phyloP scores from a whole-genome alignment of 2,113 vertebrate genomes.

The Setophaga coronata region DNA sequence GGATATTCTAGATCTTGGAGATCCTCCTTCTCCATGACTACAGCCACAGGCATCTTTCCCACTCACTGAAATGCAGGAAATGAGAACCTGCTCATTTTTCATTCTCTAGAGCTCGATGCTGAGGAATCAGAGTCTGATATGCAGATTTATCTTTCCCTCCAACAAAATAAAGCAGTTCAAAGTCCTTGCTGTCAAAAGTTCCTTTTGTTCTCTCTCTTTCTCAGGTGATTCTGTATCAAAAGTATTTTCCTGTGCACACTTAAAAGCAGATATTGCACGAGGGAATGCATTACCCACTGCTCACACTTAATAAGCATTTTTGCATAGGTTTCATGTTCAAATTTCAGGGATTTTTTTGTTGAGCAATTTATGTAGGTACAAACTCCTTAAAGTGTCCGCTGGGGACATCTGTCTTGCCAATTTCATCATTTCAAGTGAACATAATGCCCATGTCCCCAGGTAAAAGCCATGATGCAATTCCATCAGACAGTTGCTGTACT shows the following conservation, averaged over 20 bases:
- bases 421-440: conserved; percentile 74
- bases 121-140: background rate
- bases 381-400: conserved; percentile 76
- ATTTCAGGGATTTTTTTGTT: conserved; percentile 71
- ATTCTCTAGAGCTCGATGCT: background rate
- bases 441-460: conserved; percentile 76
- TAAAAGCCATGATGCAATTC: conserved; percentile 80
- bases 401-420: conserved; percentile 78
- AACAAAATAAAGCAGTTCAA: background rate
- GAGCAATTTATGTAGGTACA: conserved; percentile 76
- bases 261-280: background rate
- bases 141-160: background rate
- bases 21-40: background rate
- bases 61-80: background rate
- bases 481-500: conserved; percentile 79
- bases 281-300: background rate
- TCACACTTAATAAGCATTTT: conserved; percentile 49
- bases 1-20: background rate
- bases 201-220: background rate
- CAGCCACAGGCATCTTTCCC: background rate
- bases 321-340: conserved; percentile 61
- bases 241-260: background rate
- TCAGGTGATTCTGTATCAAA: background rate
- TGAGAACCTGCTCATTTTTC: background rate
- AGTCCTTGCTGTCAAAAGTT: background rate